These are phyloP conservation scores for Leptosomus discolor DNA, from an alignment of 2,113 vertebrate species.

Conservation along the genomic window DNA sequence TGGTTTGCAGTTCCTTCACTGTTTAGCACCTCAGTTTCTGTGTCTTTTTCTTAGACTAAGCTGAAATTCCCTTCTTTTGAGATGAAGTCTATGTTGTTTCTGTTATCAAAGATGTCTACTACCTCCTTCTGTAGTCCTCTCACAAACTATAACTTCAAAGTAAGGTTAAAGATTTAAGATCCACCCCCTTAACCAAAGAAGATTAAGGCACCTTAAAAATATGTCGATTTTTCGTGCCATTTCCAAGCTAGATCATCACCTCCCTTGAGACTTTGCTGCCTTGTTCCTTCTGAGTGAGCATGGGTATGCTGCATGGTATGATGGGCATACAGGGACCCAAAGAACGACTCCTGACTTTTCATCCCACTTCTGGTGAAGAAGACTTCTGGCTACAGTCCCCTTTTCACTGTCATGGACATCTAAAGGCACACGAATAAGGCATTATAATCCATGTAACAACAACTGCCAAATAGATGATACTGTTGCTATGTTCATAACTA, in stretches of 20 bases:
- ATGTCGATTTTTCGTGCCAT: not conserved
- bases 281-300: not conserved
- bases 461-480: not conserved
- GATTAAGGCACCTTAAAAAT: not conserved
- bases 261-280: not conserved
- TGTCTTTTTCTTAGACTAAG: not conserved
- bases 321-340: not conserved
- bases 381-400: not conserved
- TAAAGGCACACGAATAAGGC: not conserved
- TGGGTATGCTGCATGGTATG: not conserved
- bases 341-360: not conserved
- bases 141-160: not conserved
- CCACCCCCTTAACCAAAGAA: not conserved
- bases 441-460: not conserved
- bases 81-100: not conserved
- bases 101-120: not conserved
- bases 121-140: not conserved
- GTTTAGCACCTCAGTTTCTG: not conserved
- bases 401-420: not conserved
- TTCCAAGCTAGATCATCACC: not conserved
- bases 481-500: not conserved
- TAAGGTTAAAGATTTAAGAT: not conserved
- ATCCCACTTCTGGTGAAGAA: not conserved
- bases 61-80: not conserved
- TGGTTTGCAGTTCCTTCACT: not conserved